These are phyloP conservation scores for Baronia brevicornis DNA, from an alignment of 2,888 invertebrate species.

Conservation along the genomic window DNA sequence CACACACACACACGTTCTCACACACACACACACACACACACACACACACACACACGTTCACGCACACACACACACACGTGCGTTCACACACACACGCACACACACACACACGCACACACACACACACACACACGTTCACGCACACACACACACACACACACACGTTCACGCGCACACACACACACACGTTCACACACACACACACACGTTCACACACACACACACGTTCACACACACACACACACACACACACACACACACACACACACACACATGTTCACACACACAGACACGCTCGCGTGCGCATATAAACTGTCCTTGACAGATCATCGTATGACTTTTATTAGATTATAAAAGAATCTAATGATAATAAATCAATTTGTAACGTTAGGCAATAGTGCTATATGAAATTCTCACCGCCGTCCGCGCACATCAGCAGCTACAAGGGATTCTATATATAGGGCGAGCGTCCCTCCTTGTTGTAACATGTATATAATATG, in stretches of 20 bases:
- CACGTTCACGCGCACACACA: neutral
- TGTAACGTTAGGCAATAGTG: too few species aligned
- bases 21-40: neutral
- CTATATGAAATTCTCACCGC: too few species aligned
- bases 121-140: neutral
- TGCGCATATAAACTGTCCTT: slow-evolving; percentile 5
- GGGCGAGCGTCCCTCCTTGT: too few species aligned
- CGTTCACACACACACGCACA: neutral
- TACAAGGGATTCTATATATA: too few species aligned
- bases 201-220: neutral
- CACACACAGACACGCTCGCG: slow-evolving; percentile 13
- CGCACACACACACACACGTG: neutral
- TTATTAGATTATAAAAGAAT: too few species aligned
- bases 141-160: neutral
- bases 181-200: neutral
- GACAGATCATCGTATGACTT: too few species aligned
- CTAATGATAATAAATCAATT: too few species aligned
- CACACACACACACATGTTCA: slow-evolving; percentile 4
- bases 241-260: neutral
- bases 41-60: neutral
- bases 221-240: neutral
- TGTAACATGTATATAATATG: too few species aligned
- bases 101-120: neutral
- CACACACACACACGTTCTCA: neutral
- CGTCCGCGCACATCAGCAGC: too few species aligned